Base-by-base conservation (phyloP, 2,113 vertebrate species). In the Seriola rivoliana region DNA sequence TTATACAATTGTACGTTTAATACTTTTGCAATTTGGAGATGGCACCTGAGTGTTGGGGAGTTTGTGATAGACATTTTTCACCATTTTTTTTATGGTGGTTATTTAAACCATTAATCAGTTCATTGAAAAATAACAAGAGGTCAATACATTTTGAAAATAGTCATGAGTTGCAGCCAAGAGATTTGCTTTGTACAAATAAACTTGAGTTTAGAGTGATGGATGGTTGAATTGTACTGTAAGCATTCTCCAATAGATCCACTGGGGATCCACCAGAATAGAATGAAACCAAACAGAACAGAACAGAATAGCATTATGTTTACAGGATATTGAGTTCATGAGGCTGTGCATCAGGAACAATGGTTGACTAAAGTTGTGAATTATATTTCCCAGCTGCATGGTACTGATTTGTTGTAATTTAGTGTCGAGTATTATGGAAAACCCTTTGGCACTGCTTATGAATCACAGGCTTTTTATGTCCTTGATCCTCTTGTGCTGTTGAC, bases 401-500 rank as follows among this genome's bases (percentile, higher is more conserved):
- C 58, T 64, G 68, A 76, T 57, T 87, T 87, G 60, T 80, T 78
- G 48, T 63, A 67, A 46, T 78, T 71, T 60, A 17, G 72, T 62
- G 57, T 74, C 32, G 50, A 40, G 80, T 23, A 64, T 84, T 38
- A 85, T 70, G 71, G 63, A 77, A 85, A 83, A 81, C n/a, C 38
- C 74, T 81, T 88, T 91, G 82, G 85, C 70, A 71, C 55, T 68
- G 13, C 74, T 64, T 75, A 64, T 80, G 80, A 91, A 67, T 85
- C 40, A 32, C 76, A 65, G 46, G 50, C 78, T 79, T 80, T 73
- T 77, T 42, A 52, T 79, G 36, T 84, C 75, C 70, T 81, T 82
- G 90, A 80, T 85, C 78, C 78, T 78, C 88, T 40, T 5, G 58
- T 87, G 85, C 71, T 57, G 85, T 73, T 78, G 88, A 86, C 78